Base-by-base conservation (phyloP, 1,140 invertebrate genomes). In the Meloidogyne exigua region DNA sequence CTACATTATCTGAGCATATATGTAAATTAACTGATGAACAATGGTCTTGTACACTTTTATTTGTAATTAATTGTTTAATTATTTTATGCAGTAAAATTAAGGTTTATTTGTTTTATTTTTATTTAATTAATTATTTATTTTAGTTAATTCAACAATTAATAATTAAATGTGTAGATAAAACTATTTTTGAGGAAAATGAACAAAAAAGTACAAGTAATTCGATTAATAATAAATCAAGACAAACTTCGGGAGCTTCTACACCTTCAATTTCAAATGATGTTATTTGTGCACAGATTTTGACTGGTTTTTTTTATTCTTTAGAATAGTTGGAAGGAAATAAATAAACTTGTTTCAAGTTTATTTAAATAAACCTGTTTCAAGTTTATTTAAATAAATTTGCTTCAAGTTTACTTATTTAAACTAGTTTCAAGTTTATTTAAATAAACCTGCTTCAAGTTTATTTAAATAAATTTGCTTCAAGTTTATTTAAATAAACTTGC, bases 71-170 rank as follows among this genome's bases (percentile, higher is more conserved):
- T 64, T 73, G 57, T 25, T 32, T 73, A 65, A 62, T 65, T 65
- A 9, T 64, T 26, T 64, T 73, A 23, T 73, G 72, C 13, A 62
- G 21, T 21, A 26, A 49, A 39, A 64, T 62, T 18, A 62, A 68
- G 71, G 78, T 57, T 32, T 28, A 28, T 44, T 57, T 66, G 62
- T 74, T 64, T 88, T 90, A 89, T 10, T 25, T 23, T 23, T 25
- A n/a, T 63, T 63, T 39, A 26, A 18, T 28, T 15, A 63, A 28
- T 64, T n/a, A n/a, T 18, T 13, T 72, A 5, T 21, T 26, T 5
- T n/a, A 73, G 72, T 25, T 49, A 26, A 73, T 73, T 21, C 72
- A 73, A 36, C 62, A 64, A 64, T 64, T 73, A 65, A 32, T 73
- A 23, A 65, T 65, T 57, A 26, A 57, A 62, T 65, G 49, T 64